A percentile compares a stretch with the other conserved stretches of the same genome.
These are phyloP conservation scores for Loripinus fragilis DNA, from an alignment of 2,888 invertebrate species.

Conservation along the genomic window DNA sequence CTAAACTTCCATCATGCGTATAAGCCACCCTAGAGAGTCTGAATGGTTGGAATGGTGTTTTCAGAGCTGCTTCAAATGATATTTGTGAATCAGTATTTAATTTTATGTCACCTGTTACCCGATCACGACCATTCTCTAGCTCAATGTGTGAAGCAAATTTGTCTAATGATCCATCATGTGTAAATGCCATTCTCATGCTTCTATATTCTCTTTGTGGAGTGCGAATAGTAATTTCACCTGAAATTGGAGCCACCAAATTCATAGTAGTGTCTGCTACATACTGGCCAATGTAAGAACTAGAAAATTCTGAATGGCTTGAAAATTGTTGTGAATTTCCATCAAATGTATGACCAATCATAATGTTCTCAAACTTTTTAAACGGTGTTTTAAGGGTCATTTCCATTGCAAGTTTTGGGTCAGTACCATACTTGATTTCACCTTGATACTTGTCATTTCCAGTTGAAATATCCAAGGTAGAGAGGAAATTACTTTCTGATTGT, in stretches of 20 bases:
- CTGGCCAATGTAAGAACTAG: slow-evolving; percentile 22
- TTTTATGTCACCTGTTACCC: slow-evolving; percentile 30
- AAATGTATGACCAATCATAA: slow-evolving; percentile 31
- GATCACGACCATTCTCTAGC: slow-evolving; percentile 21
- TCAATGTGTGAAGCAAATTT: slow-evolving; percentile 35
- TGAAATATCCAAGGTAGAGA: slow-evolving; percentile 23
- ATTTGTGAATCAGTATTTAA: slow-evolving; percentile 21
- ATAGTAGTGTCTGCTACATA: slow-evolving; percentile 21
- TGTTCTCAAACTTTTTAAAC: slow-evolving; percentile 13
- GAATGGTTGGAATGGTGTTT: slow-evolving; percentile 37
- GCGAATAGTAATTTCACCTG: slow-evolving; percentile 16
- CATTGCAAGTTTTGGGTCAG: slow-evolving; percentile 25
- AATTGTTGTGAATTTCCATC: slow-evolving; percentile 32
- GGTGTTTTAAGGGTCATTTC: slow-evolving; percentile 38
- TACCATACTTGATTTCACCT: slow-evolving; percentile 28
- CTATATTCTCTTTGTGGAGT: slow-evolving; percentile 43
- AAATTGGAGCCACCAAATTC: slow-evolving; percentile 7
- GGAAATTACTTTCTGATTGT: slow-evolving; percentile 14
- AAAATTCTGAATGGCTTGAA: slow-evolving; percentile 31
- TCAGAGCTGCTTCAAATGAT: slow-evolving; percentile 21
- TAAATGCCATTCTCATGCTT: slow-evolving; percentile 33
- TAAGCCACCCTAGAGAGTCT: slow-evolving; percentile 26
- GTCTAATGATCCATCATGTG: slow-evolving; percentile 32
- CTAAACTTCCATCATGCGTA: slow-evolving; percentile 41
- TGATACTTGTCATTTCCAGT: slow-evolving; percentile 9